Evolutionary conservation across 2,888 invertebrate species (phyloP), one percentile per base, ranked within the genome.

Genomic region (Halictus quadricinctus): DNA sequence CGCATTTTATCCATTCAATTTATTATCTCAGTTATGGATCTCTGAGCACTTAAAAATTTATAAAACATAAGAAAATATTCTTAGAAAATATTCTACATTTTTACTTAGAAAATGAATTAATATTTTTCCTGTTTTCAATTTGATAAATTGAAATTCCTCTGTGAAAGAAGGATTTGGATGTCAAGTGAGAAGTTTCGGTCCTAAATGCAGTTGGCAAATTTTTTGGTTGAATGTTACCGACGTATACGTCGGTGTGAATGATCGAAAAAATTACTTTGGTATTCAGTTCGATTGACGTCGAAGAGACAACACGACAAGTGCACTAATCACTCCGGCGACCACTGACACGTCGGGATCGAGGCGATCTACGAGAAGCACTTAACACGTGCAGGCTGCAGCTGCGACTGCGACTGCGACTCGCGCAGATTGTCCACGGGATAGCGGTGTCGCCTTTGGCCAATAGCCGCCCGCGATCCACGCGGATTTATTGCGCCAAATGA

Each of bases 401-500:
- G 88, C 87, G 84, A 83, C 85, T 81, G 89, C 87, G 84, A 83
- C 85, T 81, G 82, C 80, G 83, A 73, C 80, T 76, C 76, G 75
- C 70, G 80, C 69, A 66, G 25, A 74, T 50, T 60, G 77, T 76
- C 78, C 76, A 72, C 74, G 76, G 75, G 80, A 85, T 83, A 76
- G 73, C 72, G 50, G n/a, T 50, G 85, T 84, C 86, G 85, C 81
- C 82, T 87, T 79, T 76, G 88, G 86, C 82, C 79, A 86, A 86
- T 80, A 36, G 66, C 74, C 78, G 82, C 70, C 75, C 87, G 76
- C 80, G 87, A 86, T 80, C 73, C 83, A 29, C 66, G 74, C 80
- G 77, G 86, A 87, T 87, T 91, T 90, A 89, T 91, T 86, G 84
- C 87, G 76, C 80, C 83, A 85, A 88, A 86, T 90, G 84, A 86